phyloP scores from a whole-genome alignment of 2,797 vertebrate species.

The Thaleichthys pacificus region DNA sequence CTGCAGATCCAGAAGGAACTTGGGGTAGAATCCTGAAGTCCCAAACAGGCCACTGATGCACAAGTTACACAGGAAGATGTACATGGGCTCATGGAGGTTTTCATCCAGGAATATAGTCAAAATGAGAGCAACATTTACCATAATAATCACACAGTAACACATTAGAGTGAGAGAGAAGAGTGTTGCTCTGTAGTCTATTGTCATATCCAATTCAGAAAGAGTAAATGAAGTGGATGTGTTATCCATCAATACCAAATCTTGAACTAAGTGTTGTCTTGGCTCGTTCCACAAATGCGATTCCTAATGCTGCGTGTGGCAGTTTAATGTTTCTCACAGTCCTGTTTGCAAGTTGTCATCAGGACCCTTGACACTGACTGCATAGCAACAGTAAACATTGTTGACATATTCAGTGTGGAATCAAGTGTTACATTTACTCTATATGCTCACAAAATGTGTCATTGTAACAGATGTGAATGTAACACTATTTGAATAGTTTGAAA shows the following conservation, averaged over 20 bases:
- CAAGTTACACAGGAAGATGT: constrained; percentile 54
- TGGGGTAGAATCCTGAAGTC: constrained; percentile 52
- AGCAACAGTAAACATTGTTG: no score
- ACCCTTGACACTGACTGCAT: no score
- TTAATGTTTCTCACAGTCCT: no score
- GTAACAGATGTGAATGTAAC: no score
- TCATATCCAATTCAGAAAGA: constrained; percentile 8
- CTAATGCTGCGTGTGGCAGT: no score
- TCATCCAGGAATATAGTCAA: constrained; percentile 37
- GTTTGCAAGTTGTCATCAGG: no score
- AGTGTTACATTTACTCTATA: no score
- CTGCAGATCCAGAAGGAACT: constrained; percentile 56
- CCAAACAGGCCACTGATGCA: constrained; percentile 62
- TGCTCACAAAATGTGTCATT: no score
- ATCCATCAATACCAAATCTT: constrained; percentile 7
- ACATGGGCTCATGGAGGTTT: constrained; percentile 61
- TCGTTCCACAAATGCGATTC: no score
- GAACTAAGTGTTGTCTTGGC: no score
- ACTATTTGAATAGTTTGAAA: no score
- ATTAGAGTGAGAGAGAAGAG: constrained; percentile 9
- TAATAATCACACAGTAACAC: constrained; percentile 7
- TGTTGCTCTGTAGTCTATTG: background rate
- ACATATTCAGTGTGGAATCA: no score
- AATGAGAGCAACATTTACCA: constrained; percentile 5
- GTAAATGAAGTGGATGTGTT: constrained; percentile 4